Conservation (phyloP, 2,888 invertebrate species). For the Gari tellinella region DNA sequence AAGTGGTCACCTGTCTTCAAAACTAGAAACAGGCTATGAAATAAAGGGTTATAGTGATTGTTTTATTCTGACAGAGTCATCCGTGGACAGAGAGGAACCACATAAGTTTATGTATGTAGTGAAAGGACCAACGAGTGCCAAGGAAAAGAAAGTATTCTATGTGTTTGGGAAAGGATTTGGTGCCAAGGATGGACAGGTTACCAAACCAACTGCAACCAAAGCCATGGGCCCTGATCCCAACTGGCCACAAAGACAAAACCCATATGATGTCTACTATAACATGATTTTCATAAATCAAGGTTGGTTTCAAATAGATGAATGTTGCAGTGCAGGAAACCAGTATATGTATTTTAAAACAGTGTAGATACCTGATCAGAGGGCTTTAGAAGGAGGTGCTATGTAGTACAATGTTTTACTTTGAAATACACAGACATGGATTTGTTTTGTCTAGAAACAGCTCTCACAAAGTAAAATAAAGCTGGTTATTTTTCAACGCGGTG, state of each 20-base stretch:
- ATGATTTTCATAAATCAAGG: constrained; percentile 65
- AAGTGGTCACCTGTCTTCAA: too few species aligned
- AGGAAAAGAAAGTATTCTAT: constrained; percentile 79
- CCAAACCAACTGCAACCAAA: constrained; percentile 63
- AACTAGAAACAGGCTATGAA: too few species aligned
- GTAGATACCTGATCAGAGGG: too few species aligned
- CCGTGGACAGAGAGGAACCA: constrained; percentile 68
- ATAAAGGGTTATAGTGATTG: not conserved
- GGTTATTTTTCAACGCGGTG: too few species aligned
- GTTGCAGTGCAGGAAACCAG: too few species aligned
- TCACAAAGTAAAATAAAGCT: too few species aligned
- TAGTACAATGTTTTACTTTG: too few species aligned
- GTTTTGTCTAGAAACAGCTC: too few species aligned
- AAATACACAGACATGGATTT: too few species aligned
- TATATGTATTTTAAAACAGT: too few species aligned
- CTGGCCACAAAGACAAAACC: constrained; percentile 71
- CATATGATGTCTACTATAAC: constrained; percentile 75
- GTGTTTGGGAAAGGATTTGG: constrained; percentile 79
- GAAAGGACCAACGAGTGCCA: constrained; percentile 76
- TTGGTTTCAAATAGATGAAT: constrained; percentile 29
- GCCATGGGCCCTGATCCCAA: constrained; percentile 68
- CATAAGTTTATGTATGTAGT: constrained; percentile 76
- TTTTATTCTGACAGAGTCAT: constrained; percentile 62
- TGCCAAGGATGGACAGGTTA: constrained; percentile 65
- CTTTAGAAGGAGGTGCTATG: too few species aligned